A percentile compares a stretch with the other conserved stretches of the same genome.
phyloP scores from a whole-genome alignment of 1,140 invertebrate genomes.

The Sitobion miscanthi region DNA sequence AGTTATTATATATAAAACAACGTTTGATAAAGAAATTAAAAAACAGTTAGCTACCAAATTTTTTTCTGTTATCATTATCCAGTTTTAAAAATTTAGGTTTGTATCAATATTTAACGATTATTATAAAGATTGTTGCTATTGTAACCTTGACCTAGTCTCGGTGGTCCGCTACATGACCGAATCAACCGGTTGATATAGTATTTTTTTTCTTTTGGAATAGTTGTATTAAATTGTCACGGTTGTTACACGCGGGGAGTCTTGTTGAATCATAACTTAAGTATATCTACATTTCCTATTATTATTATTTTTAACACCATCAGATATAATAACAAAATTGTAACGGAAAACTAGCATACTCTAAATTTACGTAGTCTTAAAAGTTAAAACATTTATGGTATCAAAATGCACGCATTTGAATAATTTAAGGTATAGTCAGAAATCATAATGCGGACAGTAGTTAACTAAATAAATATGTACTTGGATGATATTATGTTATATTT shows the following conservation, averaged over 20 bases:
- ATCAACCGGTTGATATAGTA: constrained; percentile 50
- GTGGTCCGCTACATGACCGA: constrained; percentile 53
- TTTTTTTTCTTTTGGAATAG: neutral
- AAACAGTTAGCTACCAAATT: neutral
- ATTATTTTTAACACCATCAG: neutral
- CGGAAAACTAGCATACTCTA: neutral
- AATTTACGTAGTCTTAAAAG: neutral
- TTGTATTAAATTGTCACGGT: neutral
- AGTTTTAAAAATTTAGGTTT: neutral
- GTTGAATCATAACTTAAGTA: neutral
- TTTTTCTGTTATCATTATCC: neutral
- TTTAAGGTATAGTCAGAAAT: neutral
- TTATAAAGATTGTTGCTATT: constrained; percentile 5
- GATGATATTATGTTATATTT: too few relatives aligned
- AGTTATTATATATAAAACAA: neutral
- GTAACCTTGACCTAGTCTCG: constrained; percentile 53
- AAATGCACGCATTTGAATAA: too few relatives aligned
- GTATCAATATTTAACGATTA: neutral
- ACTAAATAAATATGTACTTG: neutral
- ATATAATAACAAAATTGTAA: neutral
- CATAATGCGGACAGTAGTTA: neutral
- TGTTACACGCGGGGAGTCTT: neutral
- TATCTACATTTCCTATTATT: neutral
- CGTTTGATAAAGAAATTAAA: neutral
- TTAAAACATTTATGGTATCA: neutral